Percentiles rank a stretch among this genome's conserved stretches.
These are phyloP conservation scores for Acanthornis magna DNA, from an alignment of 2,797 vertebrate species.

Conservation along the genomic window DNA sequence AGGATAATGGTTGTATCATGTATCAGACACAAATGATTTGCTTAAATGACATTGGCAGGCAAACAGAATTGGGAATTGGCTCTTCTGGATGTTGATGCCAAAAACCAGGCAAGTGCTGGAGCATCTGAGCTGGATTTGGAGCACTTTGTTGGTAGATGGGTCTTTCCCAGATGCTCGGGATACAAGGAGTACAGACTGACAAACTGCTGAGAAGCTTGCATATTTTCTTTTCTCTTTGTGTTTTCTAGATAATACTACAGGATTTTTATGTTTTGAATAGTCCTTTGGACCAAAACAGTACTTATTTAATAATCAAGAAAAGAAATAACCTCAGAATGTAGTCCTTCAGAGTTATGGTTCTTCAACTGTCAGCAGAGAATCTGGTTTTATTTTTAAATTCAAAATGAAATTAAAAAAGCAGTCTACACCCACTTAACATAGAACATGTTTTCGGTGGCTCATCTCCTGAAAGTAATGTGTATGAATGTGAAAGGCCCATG, in stretches of 20 bases:
- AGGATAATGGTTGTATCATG: not conserved
- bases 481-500: not conserved
- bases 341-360: not conserved
- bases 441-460: not conserved
- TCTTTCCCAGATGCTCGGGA: not conserved
- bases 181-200: not conserved
- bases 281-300: not conserved
- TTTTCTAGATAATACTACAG: not conserved
- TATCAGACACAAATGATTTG: not conserved
- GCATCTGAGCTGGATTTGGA: not conserved
- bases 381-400: not conserved
- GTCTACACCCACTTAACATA: not conserved
- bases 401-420: not conserved
- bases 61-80: not conserved
- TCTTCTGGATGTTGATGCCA: not conserved
- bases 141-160: not conserved
- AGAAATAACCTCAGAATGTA: not conserved
- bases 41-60: not conserved
- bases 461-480: not conserved
- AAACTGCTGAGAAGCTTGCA: not conserved
- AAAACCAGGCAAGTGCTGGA: not conserved
- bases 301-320: not conserved
- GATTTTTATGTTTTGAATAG: not conserved
- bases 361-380: not conserved
- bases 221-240: not conserved